Conservation (phyloP, 2,113 vertebrate species). For the Nothocercus julius region DNA sequence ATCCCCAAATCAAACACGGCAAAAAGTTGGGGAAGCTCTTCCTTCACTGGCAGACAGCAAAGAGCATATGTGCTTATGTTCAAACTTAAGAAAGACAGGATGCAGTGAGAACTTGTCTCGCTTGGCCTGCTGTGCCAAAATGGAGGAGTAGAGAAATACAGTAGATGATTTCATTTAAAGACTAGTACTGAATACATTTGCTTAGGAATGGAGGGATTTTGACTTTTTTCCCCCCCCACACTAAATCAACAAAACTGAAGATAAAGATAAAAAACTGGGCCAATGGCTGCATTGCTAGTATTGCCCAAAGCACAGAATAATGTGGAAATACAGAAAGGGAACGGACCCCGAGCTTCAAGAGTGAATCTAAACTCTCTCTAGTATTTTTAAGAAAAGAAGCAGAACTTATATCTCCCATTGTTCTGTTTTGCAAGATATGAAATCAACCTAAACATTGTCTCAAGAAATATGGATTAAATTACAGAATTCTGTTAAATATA, state of each 20-base stretch:
- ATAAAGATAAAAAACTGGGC: neutral
- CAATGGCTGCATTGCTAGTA: neutral
- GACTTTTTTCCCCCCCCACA: neutral
- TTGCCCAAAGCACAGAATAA: neutral
- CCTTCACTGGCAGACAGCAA: neutral
- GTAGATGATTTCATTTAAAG: neutral
- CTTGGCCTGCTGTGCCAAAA: neutral
- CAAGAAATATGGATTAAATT: conserved; percentile 11
- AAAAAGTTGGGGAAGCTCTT: neutral
- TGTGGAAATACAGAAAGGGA: neutral
- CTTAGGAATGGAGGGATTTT: neutral
- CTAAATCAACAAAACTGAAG: neutral
- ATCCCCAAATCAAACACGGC: neutral
- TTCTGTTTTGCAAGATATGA: neutral
- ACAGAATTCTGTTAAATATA: neutral
- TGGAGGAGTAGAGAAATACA: neutral
- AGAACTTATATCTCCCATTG: neutral
- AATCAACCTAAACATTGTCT: neutral
- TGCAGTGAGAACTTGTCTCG: neutral
- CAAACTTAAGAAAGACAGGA: neutral
- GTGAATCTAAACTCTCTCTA: neutral
- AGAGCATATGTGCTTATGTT: neutral
- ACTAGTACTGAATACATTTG: neutral
- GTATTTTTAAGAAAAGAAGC: neutral
- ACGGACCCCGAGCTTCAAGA: neutral